A percentile compares a stretch with the other conserved stretches of the same genome.
phyloP scores from a whole-genome alignment of 2,113 vertebrate genomes.

The Cheirogaleus medius region DNA sequence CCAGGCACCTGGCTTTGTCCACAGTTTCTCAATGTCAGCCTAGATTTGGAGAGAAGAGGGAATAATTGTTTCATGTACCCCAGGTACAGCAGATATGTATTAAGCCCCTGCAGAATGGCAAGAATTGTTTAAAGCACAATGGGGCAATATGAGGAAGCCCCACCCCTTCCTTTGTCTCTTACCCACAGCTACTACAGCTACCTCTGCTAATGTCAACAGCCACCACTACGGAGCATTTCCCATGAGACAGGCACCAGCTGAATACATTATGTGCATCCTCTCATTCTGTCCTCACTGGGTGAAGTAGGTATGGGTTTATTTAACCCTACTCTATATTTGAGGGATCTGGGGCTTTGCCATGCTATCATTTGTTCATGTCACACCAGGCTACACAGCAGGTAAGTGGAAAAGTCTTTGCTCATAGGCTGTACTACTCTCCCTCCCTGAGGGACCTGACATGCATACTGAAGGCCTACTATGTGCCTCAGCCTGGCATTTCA shows the following conservation, averaged over 20 bases:
- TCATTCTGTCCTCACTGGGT: background rate
- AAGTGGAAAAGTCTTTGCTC: background rate
- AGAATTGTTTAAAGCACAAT: background rate
- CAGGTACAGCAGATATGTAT: background rate
- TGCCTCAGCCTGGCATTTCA: background rate
- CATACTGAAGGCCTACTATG: background rate
- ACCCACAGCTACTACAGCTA: too few relatives aligned
- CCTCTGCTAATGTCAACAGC: background rate
- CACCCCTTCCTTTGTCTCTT: background rate
- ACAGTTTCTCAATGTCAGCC: background rate
- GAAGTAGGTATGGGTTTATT: background rate
- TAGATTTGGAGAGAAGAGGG: background rate
- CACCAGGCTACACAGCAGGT: background rate
- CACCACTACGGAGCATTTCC: background rate
- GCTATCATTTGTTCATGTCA: background rate
- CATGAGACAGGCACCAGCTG: background rate
- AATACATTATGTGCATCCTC: fast-evolving
- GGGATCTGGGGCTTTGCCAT: background rate
- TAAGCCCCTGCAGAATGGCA: background rate
- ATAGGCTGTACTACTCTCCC: background rate
- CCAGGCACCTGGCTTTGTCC: background rate
- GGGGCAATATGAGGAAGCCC: background rate
- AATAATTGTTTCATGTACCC: background rate
- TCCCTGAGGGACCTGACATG: background rate
- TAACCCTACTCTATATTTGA: background rate